Evolutionary conservation across 2,888 invertebrate species (phyloP).

Genomic region (Campoplex nolae): DNA sequence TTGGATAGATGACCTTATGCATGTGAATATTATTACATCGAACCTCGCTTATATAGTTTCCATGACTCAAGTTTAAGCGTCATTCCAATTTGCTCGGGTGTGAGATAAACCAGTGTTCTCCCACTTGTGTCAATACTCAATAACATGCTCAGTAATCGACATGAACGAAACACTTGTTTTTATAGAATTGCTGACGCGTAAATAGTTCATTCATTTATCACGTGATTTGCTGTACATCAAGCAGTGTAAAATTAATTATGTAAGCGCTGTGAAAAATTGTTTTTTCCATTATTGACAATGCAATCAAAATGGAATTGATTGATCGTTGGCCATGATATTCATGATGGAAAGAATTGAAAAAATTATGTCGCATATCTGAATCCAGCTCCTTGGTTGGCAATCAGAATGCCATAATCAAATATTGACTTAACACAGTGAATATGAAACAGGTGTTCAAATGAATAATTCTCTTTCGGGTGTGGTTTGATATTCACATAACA

Average conservation of each 20-base stretch:
- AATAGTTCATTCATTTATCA: background rate
- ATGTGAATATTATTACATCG: conserved; percentile 16
- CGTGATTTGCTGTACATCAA: background rate
- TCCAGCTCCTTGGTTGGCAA: background rate
- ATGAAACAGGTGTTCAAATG: background rate
- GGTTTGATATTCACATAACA: background rate
- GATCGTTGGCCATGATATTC: background rate
- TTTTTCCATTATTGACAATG: background rate
- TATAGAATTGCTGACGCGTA: background rate
- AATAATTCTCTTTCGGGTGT: background rate
- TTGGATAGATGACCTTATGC: conserved; percentile 12
- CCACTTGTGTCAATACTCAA: conserved; percentile 72
- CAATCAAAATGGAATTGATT: background rate
- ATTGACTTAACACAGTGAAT: background rate
- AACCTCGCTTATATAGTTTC: conserved; percentile 55
- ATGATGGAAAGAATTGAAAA: background rate
- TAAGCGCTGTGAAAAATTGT: background rate
- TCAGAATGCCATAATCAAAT: background rate
- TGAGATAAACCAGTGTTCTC: conserved; percentile 42
- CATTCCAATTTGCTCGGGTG: background rate
- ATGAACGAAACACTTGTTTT: background rate
- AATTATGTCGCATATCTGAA: background rate
- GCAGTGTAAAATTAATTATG: background rate
- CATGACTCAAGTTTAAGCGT: background rate
- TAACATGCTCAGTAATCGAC: background rate